Percentiles rank a stretch among this genome's conserved stretches.
Conservation (phyloP, 2,888 invertebrate genomes). For the Amiota communis region DNA sequence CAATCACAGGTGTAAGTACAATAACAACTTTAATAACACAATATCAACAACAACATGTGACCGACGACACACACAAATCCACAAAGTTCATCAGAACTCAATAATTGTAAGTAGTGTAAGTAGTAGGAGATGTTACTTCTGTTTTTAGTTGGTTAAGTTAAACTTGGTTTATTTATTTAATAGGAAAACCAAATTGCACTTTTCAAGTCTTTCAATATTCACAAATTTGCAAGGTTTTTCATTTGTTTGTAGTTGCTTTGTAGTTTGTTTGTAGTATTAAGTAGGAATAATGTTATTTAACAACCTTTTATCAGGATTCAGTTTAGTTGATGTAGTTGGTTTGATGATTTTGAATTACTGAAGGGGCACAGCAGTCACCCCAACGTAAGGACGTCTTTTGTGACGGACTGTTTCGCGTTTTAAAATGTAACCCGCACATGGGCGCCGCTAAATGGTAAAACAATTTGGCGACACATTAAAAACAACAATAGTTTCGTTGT, state of each 20-base stretch:
- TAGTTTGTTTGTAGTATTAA: no score
- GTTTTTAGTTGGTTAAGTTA: conserved; percentile 45
- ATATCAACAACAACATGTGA: conserved; percentile 12
- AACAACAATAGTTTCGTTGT: not conserved
- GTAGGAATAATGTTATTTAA: no score
- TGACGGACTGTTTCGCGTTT: conserved; percentile 96
- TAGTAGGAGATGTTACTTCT: not conserved
- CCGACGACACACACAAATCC: not conserved
- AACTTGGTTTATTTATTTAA: not conserved
- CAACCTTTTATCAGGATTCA: no score
- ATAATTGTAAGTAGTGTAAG: not conserved
- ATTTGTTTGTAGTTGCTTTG: conserved; percentile 24
- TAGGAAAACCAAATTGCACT: not conserved
- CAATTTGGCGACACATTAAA: conserved; percentile 59
- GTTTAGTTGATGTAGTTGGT: no score
- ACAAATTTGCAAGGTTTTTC: not conserved
- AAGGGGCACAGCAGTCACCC: conserved; percentile 95
- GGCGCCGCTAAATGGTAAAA: conserved; percentile 73
- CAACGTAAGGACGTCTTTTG: conserved; percentile 97
- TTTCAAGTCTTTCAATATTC: conserved; percentile 12
- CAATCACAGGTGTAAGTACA: conserved; percentile 16
- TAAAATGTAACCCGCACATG: conserved; percentile 97
- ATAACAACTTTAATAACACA: conserved; percentile 10
- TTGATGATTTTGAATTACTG: conserved; percentile 11
- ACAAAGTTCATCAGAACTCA: no score